These are phyloP conservation scores for Microcebus lehilahytsara DNA, from an alignment of 2,113 vertebrate species.

Conservation along the genomic window DNA sequence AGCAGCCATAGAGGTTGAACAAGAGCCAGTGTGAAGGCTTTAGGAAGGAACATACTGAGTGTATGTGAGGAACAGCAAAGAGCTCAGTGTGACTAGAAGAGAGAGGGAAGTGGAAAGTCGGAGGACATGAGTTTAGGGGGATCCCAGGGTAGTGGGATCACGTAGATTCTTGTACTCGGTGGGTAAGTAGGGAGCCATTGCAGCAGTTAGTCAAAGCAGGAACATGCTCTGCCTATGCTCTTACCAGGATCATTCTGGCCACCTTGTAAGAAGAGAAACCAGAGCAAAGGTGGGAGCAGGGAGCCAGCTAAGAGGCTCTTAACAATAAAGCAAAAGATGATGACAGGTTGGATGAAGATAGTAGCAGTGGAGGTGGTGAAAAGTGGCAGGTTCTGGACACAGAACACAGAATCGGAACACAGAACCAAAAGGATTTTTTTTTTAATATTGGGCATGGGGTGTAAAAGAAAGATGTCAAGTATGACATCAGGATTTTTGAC, in stretches of 20 bases:
- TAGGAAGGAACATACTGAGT: not conserved
- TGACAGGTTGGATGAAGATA: not conserved
- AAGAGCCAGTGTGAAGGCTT: not conserved
- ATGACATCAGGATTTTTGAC: not conserved
- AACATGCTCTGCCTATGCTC: not conserved
- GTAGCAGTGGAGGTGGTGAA: not conserved
- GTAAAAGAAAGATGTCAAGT: not conserved
- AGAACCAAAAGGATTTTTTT: not conserved
- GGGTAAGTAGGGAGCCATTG: not conserved
- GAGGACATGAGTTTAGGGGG: not conserved
- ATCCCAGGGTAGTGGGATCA: too few relatives aligned
- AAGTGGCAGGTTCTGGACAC: not conserved
- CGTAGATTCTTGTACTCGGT: rapidly evolving
- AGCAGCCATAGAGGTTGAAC: not conserved
- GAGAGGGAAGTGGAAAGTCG: not conserved
- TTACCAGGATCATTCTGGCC: not conserved
- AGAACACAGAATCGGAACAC: not conserved
- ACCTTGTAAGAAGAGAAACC: not conserved
- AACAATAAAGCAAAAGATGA: not conserved
- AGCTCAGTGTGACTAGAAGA: not conserved
- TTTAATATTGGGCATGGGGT: not conserved
- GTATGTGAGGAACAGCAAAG: not conserved
- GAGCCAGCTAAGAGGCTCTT: not conserved
- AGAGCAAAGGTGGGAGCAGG: not conserved
- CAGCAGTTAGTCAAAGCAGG: not conserved